Percentiles rank a stretch among this genome's conserved stretches.
Evolutionary conservation across 2,113 vertebrate species (phyloP).

Genomic region (Pimephales promelas): DNA sequence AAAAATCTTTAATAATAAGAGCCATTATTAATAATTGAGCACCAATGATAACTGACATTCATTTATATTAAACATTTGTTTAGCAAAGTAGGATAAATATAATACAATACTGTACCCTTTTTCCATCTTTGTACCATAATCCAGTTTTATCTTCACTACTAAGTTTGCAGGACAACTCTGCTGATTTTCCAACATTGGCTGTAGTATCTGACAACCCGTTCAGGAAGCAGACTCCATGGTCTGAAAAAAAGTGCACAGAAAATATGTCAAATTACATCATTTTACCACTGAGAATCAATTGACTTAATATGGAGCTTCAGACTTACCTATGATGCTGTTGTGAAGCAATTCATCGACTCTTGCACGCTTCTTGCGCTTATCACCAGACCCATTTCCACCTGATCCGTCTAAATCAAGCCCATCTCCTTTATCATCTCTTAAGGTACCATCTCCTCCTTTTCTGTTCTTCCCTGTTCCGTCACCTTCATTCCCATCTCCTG

Average conservation of each 20-base stretch:
- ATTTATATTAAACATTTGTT: not conserved
- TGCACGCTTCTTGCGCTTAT: constrained; percentile 55
- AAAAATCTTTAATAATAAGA: no score
- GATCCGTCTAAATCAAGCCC: not conserved
- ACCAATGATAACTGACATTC: no score
- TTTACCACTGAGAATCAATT: not conserved
- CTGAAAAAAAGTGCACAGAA: constrained; percentile 62
- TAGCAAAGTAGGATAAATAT: not conserved
- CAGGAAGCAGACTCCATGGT: constrained; percentile 70
- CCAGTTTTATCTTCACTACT: constrained; percentile 74
- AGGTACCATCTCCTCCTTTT: constrained; percentile 1
- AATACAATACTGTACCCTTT: constrained; percentile 65
- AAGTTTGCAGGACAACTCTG: constrained; percentile 79
- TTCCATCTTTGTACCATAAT: constrained; percentile 85
- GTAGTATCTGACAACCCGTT: constrained; percentile 74
- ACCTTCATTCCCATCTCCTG: constrained; percentile 22
- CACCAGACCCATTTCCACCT: not conserved
- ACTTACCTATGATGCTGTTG: constrained; percentile 62
- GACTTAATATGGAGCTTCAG: not conserved
- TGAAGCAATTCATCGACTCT: constrained; percentile 58
- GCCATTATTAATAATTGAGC: no score
- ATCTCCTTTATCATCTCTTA: constrained; percentile 1
- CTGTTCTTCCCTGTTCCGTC: not conserved
- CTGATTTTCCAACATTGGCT: constrained; percentile 72
- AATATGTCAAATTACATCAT: not conserved